Base-by-base conservation (phyloP, 2,797 vertebrate genomes). In the Hozukius guyotensis region DNA sequence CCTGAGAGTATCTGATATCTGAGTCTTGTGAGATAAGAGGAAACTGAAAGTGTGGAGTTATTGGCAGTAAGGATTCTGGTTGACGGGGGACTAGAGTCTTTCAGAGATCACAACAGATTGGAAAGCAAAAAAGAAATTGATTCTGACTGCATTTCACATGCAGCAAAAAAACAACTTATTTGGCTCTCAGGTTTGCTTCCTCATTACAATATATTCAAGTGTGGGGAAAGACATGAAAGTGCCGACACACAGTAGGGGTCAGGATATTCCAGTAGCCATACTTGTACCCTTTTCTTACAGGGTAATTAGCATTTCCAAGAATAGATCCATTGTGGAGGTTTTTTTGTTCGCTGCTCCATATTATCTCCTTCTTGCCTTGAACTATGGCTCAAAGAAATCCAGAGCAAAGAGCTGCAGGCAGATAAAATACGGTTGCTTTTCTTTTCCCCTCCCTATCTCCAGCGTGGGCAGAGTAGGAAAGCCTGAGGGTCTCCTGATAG, bases 241-340 rank as follows among this genome's bases (percentile, higher is more conserved):
- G 63, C 31, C 64, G 42, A 8, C 46, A 72, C 63, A 71, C 55
- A 69, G 56, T 22, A 66, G 52, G 61, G 88, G 85, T 88, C 83
- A 89, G 73, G 69, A 52, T 55, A 46, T 73, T 84, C 82, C 81
- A 65, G 80, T 34, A 72, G 71, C 65, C 53, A 9, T 38, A 55
- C 53, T 60, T 38, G 12, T 29, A 36, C 46, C 53, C 31, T 61
- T 78, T 78, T 72, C 38, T 86, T 70, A 63, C 69, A 71, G 66
- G 67, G 72, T 70, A 87, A 92, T 92, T 84, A 85, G 75, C 90
- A 92, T 88, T 87, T 92, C 91, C 68, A 80, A 88, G 86, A 92
- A 93, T 91, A 93, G 89, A 87, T 78, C 74, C 77, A 82, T 86
- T 88, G 81, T 91, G 57, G 62, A 80, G 64, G 2, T 60, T 77